A percentile compares a stretch with the other conserved stretches of the same genome.
Evolutionary conservation across 2,888 invertebrate genomes (phyloP).

Genomic region (Ditylenchus weischeri): DNA sequence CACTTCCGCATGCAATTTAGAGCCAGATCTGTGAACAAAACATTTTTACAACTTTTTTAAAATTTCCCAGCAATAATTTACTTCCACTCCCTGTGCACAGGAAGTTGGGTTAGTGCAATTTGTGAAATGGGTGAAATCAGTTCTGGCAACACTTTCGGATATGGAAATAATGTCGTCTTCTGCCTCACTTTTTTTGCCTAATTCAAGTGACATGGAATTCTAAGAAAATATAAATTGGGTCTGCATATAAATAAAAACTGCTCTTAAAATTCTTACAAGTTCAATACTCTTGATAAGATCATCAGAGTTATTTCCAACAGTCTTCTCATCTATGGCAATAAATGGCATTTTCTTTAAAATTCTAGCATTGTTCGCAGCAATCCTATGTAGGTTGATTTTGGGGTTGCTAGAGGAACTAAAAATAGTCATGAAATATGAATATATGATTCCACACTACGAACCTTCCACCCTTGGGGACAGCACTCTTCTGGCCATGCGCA

Average conservation of each 20-base stretch:
- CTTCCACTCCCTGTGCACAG: slow-evolving; percentile 60
- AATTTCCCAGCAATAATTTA: slow-evolving; percentile 26
- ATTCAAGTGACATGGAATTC: slow-evolving; percentile 45
- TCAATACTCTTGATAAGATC: too few relatives aligned
- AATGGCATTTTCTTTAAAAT: slow-evolving; percentile 34
- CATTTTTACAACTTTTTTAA: background rate
- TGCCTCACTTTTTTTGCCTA: slow-evolving; percentile 23
- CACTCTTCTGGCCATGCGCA: slow-evolving; percentile 13
- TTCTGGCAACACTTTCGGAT: slow-evolving; percentile 41
- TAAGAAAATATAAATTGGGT: slow-evolving; percentile 11
- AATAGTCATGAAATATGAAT: background rate
- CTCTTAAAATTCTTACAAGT: too few relatives aligned
- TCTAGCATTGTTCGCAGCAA: slow-evolving; percentile 41
- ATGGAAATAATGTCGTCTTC: slow-evolving; percentile 38
- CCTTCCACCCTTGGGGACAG: slow-evolving; percentile 20
- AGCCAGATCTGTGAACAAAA: slow-evolving; percentile 58
- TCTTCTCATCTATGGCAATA: slow-evolving; percentile 50
- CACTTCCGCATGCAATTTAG: slow-evolving; percentile 84
- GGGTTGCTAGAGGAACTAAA: slow-evolving; percentile 47
- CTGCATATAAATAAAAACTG: too few relatives aligned
- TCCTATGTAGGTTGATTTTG: slow-evolving; percentile 38
- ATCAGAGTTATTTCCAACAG: slow-evolving; percentile 6
- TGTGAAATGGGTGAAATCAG: slow-evolving; percentile 62
- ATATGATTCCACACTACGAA: background rate
- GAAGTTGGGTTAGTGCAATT: slow-evolving; percentile 83